A percentile compares a stretch with the other conserved stretches of the same genome.
Conservation (phyloP, 2,797 vertebrate genomes). For the Coracias cyanogaster region DNA sequence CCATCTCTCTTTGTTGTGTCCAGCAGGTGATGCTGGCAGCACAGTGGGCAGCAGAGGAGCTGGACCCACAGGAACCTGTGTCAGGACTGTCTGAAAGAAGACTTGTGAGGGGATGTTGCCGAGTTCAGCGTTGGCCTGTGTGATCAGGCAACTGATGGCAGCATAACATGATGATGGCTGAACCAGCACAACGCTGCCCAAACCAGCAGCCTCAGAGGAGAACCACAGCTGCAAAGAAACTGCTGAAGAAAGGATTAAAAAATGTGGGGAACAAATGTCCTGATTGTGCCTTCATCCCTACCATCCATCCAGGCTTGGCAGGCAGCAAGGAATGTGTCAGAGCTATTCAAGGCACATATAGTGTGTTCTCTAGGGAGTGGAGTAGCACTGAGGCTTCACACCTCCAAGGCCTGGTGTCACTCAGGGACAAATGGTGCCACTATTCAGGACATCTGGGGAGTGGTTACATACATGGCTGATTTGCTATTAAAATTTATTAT, state of each 20-base stretch:
- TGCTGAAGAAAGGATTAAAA: neutral
- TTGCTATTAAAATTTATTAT: neutral
- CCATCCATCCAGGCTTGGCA: neutral
- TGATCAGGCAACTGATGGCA: no score
- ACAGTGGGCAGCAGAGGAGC: no score
- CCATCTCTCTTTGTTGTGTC: no score
- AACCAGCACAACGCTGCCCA: neutral
- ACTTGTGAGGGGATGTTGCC: no score
- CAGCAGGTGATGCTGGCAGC: no score
- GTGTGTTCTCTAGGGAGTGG: neutral
- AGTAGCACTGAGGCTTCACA: neutral
- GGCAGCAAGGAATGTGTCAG: neutral
- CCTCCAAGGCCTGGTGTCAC: neutral
- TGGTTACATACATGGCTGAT: neutral
- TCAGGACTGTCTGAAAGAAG: no score
- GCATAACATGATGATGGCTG: no score
- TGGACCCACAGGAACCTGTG: no score
- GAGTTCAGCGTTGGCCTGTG: no score
- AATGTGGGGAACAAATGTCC: neutral
- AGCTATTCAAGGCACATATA: rapidly evolving
- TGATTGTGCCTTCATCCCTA: neutral
- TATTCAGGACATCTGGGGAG: neutral
- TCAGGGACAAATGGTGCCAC: neutral
- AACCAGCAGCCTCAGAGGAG: neutral
- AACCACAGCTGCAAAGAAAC: neutral